Evolutionary conservation across 1,140 invertebrate genomes (phyloP).

Genomic region (Papilio helenus): DNA sequence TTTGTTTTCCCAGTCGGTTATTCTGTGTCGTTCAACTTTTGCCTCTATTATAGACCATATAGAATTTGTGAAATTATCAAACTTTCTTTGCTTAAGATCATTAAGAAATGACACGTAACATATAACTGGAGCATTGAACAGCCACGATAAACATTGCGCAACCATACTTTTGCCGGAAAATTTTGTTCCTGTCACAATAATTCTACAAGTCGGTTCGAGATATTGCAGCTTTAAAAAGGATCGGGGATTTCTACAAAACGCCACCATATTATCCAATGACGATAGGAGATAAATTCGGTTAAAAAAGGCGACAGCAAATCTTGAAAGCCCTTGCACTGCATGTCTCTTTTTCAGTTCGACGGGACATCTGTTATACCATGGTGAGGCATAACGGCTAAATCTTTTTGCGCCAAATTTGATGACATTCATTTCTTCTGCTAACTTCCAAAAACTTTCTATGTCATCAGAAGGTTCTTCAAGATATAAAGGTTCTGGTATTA

Average conservation of each 20-base stretch:
- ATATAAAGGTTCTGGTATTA: constrained; percentile 70
- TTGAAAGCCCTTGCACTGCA: constrained; percentile 71
- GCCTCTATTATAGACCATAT: constrained; percentile 76
- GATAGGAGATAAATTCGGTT: constrained; percentile 84
- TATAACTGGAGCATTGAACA: constrained; percentile 67
- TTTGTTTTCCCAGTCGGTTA: constrained; percentile 59
- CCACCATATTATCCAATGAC: constrained; percentile 68
- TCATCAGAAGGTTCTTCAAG: constrained; percentile 65
- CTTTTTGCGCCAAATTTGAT: constrained; percentile 58
- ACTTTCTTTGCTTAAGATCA: constrained; percentile 64
- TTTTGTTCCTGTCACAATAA: constrained; percentile 69
- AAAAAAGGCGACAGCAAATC: constrained; percentile 83
- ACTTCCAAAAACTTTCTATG: constrained; percentile 71
- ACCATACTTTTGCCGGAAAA: constrained; percentile 73
- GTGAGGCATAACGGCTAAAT: constrained; percentile 72
- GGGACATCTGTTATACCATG: constrained; percentile 84
- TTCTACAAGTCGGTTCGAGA: constrained; percentile 73
- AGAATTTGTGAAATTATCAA: constrained; percentile 60
- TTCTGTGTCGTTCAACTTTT: constrained; percentile 68
- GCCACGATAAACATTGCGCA: constrained; percentile 68
- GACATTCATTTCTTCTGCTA: constrained; percentile 62
- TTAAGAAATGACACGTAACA: constrained; percentile 57
- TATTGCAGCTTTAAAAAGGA: constrained; percentile 77
- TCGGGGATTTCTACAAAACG: constrained; percentile 84
- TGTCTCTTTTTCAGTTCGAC: constrained; percentile 83